A percentile compares a stretch with the other conserved stretches of the same genome.
phyloP scores from a whole-genome alignment of 2,797 vertebrate genomes.

The Nyctibius grandis region DNA sequence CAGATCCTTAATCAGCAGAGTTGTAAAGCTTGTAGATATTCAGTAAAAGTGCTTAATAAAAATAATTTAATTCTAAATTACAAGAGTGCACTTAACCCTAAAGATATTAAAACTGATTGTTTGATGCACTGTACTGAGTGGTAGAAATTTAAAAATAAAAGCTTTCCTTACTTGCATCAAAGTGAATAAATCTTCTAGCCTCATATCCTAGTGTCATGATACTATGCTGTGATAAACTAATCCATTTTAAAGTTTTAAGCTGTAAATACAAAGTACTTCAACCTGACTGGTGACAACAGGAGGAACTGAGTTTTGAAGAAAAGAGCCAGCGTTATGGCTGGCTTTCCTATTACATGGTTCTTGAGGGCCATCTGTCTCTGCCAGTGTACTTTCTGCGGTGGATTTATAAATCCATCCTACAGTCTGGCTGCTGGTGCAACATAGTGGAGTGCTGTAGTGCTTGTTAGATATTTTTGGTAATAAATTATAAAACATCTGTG shows the following conservation, averaged over 20 bases:
- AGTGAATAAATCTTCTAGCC: constrained; percentile 63
- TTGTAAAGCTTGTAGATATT: constrained; percentile 75
- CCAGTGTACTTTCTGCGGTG: not conserved
- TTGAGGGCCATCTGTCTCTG: constrained; percentile 14
- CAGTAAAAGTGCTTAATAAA: constrained; percentile 81
- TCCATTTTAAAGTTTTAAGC: constrained; percentile 71
- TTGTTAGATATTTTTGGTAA: not conserved
- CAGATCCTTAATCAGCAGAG: constrained; percentile 75
- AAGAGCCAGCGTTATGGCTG: constrained; percentile 39
- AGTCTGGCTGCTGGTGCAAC: not conserved
- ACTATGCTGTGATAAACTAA: constrained; percentile 72
- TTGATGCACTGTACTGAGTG: constrained; percentile 73
- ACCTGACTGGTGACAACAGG: constrained; percentile 72
- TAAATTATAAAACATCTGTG: not conserved
- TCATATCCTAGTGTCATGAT: constrained; percentile 70
- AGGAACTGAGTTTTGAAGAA: constrained; percentile 70
- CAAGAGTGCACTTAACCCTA: constrained; percentile 81
- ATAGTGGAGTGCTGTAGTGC: not conserved
- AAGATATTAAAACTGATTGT: constrained; percentile 82
- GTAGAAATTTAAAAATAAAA: constrained; percentile 78
- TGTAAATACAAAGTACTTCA: constrained; percentile 80
- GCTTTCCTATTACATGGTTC: constrained; percentile 10
- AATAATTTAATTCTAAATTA: constrained; percentile 79
- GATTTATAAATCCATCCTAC: not conserved
- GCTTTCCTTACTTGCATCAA: constrained; percentile 73